phyloP scores from a whole-genome alignment of 2,113 vertebrate genomes.

The Ochotona curzoniae region DNA sequence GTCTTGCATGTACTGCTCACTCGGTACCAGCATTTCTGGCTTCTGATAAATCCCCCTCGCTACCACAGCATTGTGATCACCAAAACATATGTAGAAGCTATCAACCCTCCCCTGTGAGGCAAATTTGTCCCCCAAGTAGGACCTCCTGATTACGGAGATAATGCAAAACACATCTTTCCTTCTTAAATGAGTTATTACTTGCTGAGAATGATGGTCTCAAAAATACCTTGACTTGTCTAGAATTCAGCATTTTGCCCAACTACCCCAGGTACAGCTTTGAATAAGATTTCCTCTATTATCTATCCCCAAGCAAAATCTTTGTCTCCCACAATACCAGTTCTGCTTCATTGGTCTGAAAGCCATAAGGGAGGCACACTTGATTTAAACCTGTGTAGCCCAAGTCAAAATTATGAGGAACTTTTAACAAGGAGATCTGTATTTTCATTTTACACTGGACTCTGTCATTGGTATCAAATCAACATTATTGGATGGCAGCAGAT shows the following conservation, averaged over 20 bases:
- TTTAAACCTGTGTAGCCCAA: background rate
- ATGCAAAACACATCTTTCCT: background rate
- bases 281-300: background rate
- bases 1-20: too few relatives aligned
- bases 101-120: background rate
- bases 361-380: background rate
- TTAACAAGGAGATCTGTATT: background rate
- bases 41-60: background rate
- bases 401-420: background rate
- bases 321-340: too few relatives aligned
- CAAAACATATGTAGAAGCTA: background rate
- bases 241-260: background rate
- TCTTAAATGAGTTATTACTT: background rate
- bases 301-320: background rate
- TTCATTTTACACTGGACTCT: background rate
- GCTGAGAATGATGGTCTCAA: background rate
- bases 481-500: background rate
- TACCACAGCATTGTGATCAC: accelerated
- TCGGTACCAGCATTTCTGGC: background rate
- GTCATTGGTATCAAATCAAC: background rate
- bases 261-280: background rate
- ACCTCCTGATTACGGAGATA: background rate
- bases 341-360: background rate
- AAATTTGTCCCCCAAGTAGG: background rate
- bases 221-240: background rate